Conservation (phyloP, 2,888 invertebrate genomes). For the Acronicta leporina region DNA sequence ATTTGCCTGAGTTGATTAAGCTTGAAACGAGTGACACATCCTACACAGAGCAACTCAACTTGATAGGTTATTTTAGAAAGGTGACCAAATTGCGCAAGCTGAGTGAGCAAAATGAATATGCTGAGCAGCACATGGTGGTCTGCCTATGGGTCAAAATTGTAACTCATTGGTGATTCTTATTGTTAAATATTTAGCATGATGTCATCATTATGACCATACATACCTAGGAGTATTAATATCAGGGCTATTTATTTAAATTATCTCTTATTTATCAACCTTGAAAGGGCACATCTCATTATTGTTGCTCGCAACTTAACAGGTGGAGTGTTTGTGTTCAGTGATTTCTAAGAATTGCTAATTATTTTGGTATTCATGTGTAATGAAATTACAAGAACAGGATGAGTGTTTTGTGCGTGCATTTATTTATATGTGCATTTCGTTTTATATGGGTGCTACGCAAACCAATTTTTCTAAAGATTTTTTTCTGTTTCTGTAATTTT, state of each 20-base stretch:
- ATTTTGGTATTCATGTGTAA: neutral
- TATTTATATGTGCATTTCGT: neutral
- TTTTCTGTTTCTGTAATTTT: neutral
- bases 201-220: neutral
- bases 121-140: no score
- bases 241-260: neutral
- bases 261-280: neutral
- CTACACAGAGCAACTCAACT: no score
- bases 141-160: no score
- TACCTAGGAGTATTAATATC: neutral
- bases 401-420: neutral
- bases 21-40: no score
- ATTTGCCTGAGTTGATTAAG: no score
- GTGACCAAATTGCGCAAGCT: no score
- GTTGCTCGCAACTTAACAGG: neutral
- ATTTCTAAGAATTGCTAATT: neutral
- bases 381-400: neutral
- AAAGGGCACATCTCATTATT: neutral
- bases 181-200: neutral
- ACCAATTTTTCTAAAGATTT: neutral
- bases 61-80: no score
- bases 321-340: neutral
- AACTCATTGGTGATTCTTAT: neutral
- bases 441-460: neutral
- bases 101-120: no score